Conservation (phyloP, 64 coral and sea anemone species). For the Anthopleura sola region DNA sequence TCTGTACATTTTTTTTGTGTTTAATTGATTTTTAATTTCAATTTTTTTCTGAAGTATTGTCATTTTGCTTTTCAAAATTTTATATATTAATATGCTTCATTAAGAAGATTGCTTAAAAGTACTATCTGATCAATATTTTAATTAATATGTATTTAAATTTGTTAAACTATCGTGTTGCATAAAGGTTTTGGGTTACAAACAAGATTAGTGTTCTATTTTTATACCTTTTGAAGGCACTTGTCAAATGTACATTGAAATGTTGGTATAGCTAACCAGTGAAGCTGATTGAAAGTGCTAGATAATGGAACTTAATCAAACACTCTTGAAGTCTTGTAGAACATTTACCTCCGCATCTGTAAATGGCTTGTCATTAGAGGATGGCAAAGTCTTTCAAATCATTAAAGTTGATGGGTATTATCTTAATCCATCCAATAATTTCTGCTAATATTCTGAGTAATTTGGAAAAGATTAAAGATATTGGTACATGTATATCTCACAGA, state of each 20-base stretch:
- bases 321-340: not conserved
- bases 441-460: not conserved
- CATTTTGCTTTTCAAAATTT: too few species aligned
- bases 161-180: too few species aligned
- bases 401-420: not conserved
- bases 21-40: too few species aligned
- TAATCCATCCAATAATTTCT: not conserved
- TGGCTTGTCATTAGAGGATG: not conserved
- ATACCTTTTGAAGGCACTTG: not conserved
- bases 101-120: too few species aligned
- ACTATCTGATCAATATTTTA: too few species aligned
- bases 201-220: not conserved
- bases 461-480: not conserved
- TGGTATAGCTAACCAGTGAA: not conserved
- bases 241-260: not conserved
- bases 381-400: not conserved
- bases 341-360: not conserved
- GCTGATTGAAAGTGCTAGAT: not conserved
- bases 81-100: too few species aligned
- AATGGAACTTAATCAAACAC: conserved; percentile 3
- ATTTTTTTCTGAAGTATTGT: too few species aligned
- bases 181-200: too few species aligned
- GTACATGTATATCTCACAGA: too few species aligned
- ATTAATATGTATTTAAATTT: too few species aligned
- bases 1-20: too few species aligned